A percentile compares a stretch with the other conserved stretches of the same genome.
Conservation (phyloP, 2,113 vertebrate species). For the Tichodroma muraria region DNA sequence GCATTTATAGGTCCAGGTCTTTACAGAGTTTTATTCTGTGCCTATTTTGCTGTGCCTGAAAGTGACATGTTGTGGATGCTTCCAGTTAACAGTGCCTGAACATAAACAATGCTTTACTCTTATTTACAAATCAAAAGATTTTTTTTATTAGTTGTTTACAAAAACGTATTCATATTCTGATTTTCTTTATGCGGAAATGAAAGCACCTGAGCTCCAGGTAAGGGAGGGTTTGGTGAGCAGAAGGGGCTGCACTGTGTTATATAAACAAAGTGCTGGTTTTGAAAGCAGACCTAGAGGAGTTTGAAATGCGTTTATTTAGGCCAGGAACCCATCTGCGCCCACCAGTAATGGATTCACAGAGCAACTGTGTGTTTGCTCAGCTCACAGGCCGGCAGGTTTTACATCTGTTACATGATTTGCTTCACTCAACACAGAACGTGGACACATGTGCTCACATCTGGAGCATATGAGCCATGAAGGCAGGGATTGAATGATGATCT, state of each 20-base stretch:
- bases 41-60: background rate
- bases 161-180: background rate
- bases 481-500: background rate
- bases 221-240: background rate
- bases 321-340: background rate
- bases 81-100: background rate
- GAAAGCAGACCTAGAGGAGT: slow-evolving; percentile 15
- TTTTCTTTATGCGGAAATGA: background rate
- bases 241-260: background rate
- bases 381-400: background rate
- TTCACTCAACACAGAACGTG: accelerated
- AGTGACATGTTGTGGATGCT: background rate
- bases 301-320: slow-evolving; percentile 30
- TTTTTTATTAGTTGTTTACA: background rate
- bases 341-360: background rate
- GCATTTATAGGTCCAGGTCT: background rate
- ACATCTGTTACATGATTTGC: background rate
- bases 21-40: background rate
- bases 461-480: background rate
- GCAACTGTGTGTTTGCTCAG: background rate
- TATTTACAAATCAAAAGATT: background rate
- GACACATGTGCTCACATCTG: background rate
- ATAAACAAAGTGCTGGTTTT: background rate
- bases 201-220: background rate
- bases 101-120: background rate